Percentiles rank a stretch among this genome's conserved stretches.
Evolutionary conservation across 2,797 vertebrate genomes (phyloP).

Genomic region (Aulostomus chinensis): DNA sequence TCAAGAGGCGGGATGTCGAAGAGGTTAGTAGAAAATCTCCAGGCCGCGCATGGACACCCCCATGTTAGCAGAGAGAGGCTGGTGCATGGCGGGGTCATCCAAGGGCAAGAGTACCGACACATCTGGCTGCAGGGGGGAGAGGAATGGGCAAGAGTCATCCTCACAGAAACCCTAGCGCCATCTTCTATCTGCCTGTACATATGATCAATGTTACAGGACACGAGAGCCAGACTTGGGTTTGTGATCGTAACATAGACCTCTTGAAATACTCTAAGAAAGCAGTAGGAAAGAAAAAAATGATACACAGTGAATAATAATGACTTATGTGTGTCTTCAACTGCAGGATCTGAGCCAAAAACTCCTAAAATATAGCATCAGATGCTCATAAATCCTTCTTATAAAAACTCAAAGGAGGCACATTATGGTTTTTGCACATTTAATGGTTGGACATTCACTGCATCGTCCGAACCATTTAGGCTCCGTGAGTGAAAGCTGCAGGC

Average conservation of each 20-base stretch:
- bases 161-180: slow-evolving; percentile 49
- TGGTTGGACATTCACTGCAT: slow-evolving; percentile 29
- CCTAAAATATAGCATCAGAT: too few relatives aligned
- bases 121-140: slow-evolving; percentile 82
- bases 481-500: slow-evolving; percentile 30
- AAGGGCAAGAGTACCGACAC: slow-evolving; percentile 85
- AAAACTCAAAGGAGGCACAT: slow-evolving; percentile 27
- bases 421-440: slow-evolving; percentile 22
- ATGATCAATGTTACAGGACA: slow-evolving; percentile 17
- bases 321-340: too few relatives aligned
- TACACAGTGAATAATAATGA: too few relatives aligned
- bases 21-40: slow-evolving; percentile 88
- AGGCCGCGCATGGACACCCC: slow-evolving; percentile 84
- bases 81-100: slow-evolving; percentile 85
- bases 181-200: slow-evolving; percentile 23
- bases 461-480: slow-evolving; percentile 25
- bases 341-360: too few relatives aligned
- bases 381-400: slow-evolving; percentile 16
- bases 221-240: slow-evolving; percentile 9
- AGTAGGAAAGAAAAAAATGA: too few relatives aligned
- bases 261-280: too few relatives aligned
- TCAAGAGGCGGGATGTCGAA: slow-evolving; percentile 72
- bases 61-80: slow-evolving; percentile 86
- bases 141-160: slow-evolving; percentile 78
- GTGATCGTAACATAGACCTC: too few relatives aligned